These are phyloP conservation scores for Callorhinus ursinus DNA, from an alignment of 2,113 vertebrate species.

Conservation along the genomic window DNA sequence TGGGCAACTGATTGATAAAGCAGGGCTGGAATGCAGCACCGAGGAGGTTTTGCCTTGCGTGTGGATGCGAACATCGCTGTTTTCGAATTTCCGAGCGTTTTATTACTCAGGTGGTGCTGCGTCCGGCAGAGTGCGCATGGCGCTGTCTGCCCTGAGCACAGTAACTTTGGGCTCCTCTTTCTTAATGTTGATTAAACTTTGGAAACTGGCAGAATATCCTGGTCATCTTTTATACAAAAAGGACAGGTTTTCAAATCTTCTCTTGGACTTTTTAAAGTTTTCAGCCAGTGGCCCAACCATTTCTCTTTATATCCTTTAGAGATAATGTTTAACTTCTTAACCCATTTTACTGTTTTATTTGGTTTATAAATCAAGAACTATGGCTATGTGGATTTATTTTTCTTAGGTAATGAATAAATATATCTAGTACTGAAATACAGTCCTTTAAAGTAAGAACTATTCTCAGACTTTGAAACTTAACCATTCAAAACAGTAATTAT, in stretches of 20 bases:
- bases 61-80: background rate
- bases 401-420: background rate
- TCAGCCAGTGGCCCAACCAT: background rate
- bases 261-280: conserved; percentile 39
- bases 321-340: background rate
- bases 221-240: background rate
- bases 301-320: background rate
- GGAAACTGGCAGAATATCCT: background rate
- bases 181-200: background rate
- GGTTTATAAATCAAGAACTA: background rate
- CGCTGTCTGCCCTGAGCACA: background rate
- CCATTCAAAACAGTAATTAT: conserved; percentile 38
- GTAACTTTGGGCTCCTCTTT: background rate
- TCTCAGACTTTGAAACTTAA: conserved; percentile 44
- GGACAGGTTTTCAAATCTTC: background rate
- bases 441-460: conserved; percentile 22
- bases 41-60: background rate
- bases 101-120: background rate
- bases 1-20: background rate
- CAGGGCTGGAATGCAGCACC: background rate
- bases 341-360: background rate
- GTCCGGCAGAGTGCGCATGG: background rate
- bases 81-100: conserved; percentile 24
- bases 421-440: background rate
- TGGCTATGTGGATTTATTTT: background rate